Base-by-base conservation (phyloP, 2,797 vertebrate species). In the Anolis apletophallus region DNA sequence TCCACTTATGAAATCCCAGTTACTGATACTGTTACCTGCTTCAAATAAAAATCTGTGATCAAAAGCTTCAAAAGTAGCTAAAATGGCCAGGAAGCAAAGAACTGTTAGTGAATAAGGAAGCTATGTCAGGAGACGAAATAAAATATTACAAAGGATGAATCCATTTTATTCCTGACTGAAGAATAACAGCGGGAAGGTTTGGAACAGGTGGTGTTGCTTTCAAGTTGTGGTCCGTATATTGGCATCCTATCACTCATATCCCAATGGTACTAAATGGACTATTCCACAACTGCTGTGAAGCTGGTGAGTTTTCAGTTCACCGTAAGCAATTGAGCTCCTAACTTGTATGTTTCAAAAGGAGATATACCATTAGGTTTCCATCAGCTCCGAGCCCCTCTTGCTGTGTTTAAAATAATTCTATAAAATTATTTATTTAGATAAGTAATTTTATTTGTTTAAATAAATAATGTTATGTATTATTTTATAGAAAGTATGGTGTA, bases 1-100 rank as follows among this genome's bases (percentile, higher is more conserved):
- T 34, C 57, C 46, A 64, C 17, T 71, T 64, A 89, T 87, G 80
- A 87, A 61, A 71, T 26, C 71, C 55, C 57, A 67, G 61, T 17
- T 40, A 86, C 74, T 16, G 29, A 12, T 81, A 68, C 64, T 34
- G 23, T 83, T 14, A 40, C 75, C 76, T 84, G 32, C 23, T 17
- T 74, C n/a, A 80, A 77, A 26, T 40, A 57, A 71, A n/a, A 83
- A 89, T 40, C 0, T 34, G 83, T 64, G 55, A 55, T 1, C 19
- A 54, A 69, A 81, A 57, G 34, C 86, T 1, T 0, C 57, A 59
- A 21, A 83, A 64, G 52, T 59, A 7, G 46, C 57, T 81, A 26
- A 46, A 81, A 73, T 64, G 59, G 57, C 40, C 78, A 73, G 79
- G n/a, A 74, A 80, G 23, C 71, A 74, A 17, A 54, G n/a, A 3